phyloP scores from a whole-genome alignment of 2,888 invertebrate species.

The Acrocyrtus sp. region DNA sequence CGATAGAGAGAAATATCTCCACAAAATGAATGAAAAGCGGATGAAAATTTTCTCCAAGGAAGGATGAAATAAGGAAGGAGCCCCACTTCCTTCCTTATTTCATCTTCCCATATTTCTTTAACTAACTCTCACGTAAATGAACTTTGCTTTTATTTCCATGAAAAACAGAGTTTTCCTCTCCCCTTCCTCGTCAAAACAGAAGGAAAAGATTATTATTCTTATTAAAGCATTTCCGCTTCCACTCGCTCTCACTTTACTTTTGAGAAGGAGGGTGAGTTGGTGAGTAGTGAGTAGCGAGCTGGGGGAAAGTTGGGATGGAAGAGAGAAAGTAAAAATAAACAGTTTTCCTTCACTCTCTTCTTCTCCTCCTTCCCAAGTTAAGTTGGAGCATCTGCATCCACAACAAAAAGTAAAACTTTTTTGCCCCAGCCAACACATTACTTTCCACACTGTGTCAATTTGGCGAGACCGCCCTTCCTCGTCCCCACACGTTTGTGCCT shows the following conservation, averaged over 20 bases:
- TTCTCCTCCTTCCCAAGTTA: background rate
- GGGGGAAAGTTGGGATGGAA: slow-evolving; percentile 24
- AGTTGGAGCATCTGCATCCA: slow-evolving; percentile 2
- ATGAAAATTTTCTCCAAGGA: slow-evolving; percentile 8
- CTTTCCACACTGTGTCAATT: slow-evolving; percentile 23
- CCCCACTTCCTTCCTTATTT: slow-evolving; percentile 12
- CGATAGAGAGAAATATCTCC: too few species aligned
- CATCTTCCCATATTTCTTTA: slow-evolving; percentile 9
- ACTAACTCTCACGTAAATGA: slow-evolving; percentile 25
- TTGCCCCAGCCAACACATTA: background rate
- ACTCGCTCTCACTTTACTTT: too few species aligned
- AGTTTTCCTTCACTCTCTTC: slow-evolving; percentile 22
- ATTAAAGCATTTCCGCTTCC: too few species aligned
- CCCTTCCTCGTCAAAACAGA: too few species aligned
- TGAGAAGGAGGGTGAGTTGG: too few species aligned
- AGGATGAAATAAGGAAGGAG: background rate
- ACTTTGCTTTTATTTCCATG: slow-evolving; percentile 34
- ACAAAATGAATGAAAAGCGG: slow-evolving; percentile 1
- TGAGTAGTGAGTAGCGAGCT: slow-evolving; percentile 24
- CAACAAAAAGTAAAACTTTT: background rate
- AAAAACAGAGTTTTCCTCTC: too few species aligned
- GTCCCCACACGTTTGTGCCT: background rate
- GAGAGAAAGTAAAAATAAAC: slow-evolving; percentile 29
- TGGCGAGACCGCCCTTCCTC: slow-evolving; percentile 21
- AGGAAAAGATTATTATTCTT: too few species aligned